These are phyloP conservation scores for Galerucella pusilla DNA, from an alignment of 2,888 invertebrate species.

Conservation along the genomic window DNA sequence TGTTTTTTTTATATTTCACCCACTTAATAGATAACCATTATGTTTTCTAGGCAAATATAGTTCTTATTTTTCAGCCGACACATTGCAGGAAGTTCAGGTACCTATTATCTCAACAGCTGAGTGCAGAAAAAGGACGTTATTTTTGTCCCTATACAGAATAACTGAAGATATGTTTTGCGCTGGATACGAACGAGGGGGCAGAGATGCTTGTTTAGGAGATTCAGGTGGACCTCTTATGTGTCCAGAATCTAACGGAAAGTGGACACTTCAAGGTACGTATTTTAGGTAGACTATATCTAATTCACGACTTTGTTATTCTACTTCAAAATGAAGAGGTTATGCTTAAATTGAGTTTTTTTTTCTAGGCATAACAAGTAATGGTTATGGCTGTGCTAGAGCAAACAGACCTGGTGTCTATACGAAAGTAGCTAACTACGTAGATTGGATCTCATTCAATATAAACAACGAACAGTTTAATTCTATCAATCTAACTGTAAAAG, in stretches of 20 bases:
- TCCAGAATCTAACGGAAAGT: slow-evolving; percentile 69
- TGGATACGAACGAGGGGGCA: slow-evolving; percentile 81
- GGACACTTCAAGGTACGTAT: slow-evolving; percentile 56
- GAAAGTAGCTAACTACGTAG: slow-evolving; percentile 79
- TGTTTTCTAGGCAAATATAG: background rate
- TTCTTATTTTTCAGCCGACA: slow-evolving; percentile 72
- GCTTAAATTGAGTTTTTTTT: slow-evolving; percentile 1
- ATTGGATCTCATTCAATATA: slow-evolving; percentile 76
- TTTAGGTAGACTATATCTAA: background rate
- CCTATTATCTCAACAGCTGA: slow-evolving; percentile 83
- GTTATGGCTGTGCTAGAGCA: slow-evolving; percentile 83
- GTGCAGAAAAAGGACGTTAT: slow-evolving; percentile 78
- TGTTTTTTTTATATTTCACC: slow-evolving; percentile 32
- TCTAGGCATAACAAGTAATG: slow-evolving; percentile 81
- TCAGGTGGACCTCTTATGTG: slow-evolving; percentile 85
- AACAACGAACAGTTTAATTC: slow-evolving; percentile 44
- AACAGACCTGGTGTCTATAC: slow-evolving; percentile 85
- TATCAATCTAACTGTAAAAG: slow-evolving; percentile 46
- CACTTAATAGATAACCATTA: background rate
- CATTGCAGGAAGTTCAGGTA: slow-evolving; percentile 83
- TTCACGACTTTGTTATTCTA: background rate
- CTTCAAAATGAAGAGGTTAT: background rate
- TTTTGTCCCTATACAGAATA: slow-evolving; percentile 79
- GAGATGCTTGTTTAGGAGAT: slow-evolving; percentile 85
- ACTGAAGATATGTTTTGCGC: slow-evolving; percentile 88